These are phyloP conservation scores for Orthosia gothica DNA, from an alignment of 2,888 invertebrate species.

Conservation along the genomic window DNA sequence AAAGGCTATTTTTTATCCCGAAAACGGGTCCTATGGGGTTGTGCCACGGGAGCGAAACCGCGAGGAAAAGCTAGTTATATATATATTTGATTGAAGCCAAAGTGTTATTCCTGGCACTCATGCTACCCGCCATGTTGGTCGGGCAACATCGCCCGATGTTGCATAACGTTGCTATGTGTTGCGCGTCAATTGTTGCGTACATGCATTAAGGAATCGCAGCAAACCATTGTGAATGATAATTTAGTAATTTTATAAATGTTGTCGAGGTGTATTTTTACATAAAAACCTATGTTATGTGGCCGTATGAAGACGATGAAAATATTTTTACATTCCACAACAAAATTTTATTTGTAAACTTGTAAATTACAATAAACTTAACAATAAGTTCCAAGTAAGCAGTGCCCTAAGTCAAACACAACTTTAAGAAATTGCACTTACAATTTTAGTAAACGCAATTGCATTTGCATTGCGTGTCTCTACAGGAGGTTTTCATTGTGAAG, in stretches of 20 bases:
- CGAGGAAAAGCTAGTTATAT: no score
- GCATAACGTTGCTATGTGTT: background rate
- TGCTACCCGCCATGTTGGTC: no score
- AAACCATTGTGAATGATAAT: background rate
- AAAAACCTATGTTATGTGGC: background rate
- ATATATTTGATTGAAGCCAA: no score
- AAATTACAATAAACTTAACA: background rate
- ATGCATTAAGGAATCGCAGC: background rate
- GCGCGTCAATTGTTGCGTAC: background rate
- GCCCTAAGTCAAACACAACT: background rate
- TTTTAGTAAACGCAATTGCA: no score
- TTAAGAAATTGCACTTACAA: background rate
- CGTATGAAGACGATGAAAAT: background rate
- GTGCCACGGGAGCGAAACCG: no score
- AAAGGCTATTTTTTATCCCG: no score
- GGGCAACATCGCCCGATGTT: background rate
- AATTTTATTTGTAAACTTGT: no score
- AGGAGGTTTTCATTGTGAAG: background rate
- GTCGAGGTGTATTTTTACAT: background rate
- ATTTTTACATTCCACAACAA: background rate
- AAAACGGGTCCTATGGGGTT: no score
- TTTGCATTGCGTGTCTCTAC: background rate
- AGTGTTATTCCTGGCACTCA: no score
- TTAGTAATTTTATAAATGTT: background rate
- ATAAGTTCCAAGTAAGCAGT: slow-evolving; percentile 3